Conservation (phyloP, 2,797 vertebrate genomes). For the Thalassophryne amazonica region DNA sequence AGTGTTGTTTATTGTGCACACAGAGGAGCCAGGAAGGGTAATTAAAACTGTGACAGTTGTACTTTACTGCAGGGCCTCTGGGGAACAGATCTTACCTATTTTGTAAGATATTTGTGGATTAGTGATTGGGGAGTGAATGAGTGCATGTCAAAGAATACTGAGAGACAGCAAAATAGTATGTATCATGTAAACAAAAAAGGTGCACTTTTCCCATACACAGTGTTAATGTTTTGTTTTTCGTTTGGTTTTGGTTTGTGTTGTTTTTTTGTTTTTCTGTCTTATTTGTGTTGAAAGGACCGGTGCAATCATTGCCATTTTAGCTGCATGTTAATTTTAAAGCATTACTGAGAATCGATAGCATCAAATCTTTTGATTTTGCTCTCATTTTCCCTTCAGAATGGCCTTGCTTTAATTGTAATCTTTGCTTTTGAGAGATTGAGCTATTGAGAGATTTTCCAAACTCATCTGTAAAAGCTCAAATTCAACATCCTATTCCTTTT, state of each 20-base stretch:
- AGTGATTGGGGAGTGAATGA: constrained; percentile 19
- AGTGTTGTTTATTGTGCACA: constrained; percentile 37
- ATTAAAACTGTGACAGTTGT: constrained; percentile 62
- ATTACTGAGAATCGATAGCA: constrained; percentile 22
- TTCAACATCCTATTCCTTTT: not conserved
- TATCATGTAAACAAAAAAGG: constrained; percentile 62
- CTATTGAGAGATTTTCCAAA: constrained; percentile 16
- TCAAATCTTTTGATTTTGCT: constrained; percentile 15
- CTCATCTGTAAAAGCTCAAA: not conserved
- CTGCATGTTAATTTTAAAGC: constrained; percentile 58
- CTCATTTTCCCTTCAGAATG: constrained; percentile 16
- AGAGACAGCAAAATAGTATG: constrained; percentile 60
- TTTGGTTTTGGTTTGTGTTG: constrained; percentile 41
- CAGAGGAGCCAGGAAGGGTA: constrained; percentile 17
- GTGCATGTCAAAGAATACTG: constrained; percentile 52
- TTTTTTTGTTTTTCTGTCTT: constrained; percentile 50
- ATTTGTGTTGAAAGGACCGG: constrained; percentile 86
- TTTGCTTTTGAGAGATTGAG: constrained; percentile 6
- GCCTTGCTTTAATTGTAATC: constrained; percentile 48
- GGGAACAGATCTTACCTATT: constrained; percentile 39
- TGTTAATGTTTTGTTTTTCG: constrained; percentile 71
- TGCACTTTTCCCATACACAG: constrained; percentile 86
- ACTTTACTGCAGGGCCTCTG: constrained; percentile 52
- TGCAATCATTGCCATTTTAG: constrained; percentile 83
- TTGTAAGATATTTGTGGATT: constrained; percentile 32